Evolutionary conservation across 23 tunicate species (phyloP).

Genomic region (Clavelina lepadiformis): DNA sequence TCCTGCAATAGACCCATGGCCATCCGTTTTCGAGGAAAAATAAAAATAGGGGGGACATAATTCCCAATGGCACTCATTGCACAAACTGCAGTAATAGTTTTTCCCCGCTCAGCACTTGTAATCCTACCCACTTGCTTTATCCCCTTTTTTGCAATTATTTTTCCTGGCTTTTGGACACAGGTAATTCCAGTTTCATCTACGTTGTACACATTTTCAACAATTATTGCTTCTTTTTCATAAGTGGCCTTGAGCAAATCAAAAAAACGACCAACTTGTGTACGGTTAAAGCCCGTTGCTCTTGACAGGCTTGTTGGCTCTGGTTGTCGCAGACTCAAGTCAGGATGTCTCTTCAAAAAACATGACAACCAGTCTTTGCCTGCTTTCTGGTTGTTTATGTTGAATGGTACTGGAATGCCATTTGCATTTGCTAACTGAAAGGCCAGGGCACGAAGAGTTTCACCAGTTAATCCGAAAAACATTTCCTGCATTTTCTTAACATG

Average conservation of each 20-base stretch:
- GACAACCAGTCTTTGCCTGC: no score
- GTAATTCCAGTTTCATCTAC: constrained; percentile 20
- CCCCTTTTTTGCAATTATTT: constrained; percentile 12
- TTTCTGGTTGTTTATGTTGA: no score
- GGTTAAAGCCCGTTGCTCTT: constrained; percentile 16
- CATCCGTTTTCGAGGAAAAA: neutral
- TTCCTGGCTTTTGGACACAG: constrained; percentile 8
- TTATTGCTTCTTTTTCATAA: neutral
- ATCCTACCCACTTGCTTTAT: constrained; percentile 9
- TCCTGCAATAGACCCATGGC: neutral
- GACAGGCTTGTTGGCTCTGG: constrained; percentile 11
- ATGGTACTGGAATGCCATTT: no score
- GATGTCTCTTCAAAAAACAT: no score
- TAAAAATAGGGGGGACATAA: constrained; percentile 2
- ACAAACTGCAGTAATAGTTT: constrained; percentile 1
- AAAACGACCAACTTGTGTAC: neutral
- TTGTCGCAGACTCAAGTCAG: neutral
- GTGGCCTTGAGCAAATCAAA: neutral
- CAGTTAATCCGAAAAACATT: no score
- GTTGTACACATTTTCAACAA: neutral
- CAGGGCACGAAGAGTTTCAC: no score
- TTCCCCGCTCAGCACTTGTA: constrained; percentile 2
- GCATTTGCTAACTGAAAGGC: no score
- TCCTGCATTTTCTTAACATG: no score
- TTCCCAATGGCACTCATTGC: constrained; percentile 17